Conservation (phyloP, 2,888 invertebrate species). For the Drosophila peninsularis region DNA sequence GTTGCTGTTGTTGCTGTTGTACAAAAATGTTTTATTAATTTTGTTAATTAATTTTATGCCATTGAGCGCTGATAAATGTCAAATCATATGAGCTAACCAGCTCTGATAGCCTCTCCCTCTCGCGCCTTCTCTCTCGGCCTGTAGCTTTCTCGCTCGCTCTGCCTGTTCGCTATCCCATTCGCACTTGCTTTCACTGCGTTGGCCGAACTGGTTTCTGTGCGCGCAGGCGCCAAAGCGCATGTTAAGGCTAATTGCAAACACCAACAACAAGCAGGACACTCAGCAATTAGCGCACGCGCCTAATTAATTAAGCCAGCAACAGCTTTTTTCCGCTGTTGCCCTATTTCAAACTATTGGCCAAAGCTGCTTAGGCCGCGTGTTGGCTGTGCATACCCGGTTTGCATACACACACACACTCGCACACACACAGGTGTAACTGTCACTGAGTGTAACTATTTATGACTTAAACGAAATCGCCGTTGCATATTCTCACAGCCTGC, state of each 20-base stretch:
- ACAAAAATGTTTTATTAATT: constrained; percentile 77
- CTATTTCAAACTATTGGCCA: constrained; percentile 21
- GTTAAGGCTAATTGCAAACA: constrained; percentile 71
- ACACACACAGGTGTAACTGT: constrained; percentile 56
- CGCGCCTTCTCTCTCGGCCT: background rate
- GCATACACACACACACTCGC: constrained; percentile 19
- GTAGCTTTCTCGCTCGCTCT: background rate
- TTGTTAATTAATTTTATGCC: constrained; percentile 75
- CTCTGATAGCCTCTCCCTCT: background rate
- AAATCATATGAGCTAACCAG: constrained; percentile 37
- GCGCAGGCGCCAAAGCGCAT: constrained; percentile 76
- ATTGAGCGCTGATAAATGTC: constrained; percentile 69
- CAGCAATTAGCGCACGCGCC: constrained; percentile 66
- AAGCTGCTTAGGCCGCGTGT: constrained; percentile 22
- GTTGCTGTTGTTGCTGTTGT: constrained; percentile 25
- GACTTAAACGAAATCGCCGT: constrained; percentile 60
- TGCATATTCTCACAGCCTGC: constrained; percentile 54
- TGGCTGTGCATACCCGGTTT: constrained; percentile 18
- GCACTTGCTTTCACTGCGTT: constrained; percentile 33
- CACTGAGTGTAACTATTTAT: constrained; percentile 70
- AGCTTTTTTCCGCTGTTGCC: constrained; percentile 1
- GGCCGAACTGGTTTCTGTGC: constrained; percentile 59
- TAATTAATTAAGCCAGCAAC: constrained; percentile 62
- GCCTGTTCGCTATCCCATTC: constrained; percentile 13
- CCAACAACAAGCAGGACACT: constrained; percentile 49